These are phyloP conservation scores for Phylloscopus whistleri DNA, from an alignment of 2,113 vertebrate species.

Conservation along the genomic window DNA sequence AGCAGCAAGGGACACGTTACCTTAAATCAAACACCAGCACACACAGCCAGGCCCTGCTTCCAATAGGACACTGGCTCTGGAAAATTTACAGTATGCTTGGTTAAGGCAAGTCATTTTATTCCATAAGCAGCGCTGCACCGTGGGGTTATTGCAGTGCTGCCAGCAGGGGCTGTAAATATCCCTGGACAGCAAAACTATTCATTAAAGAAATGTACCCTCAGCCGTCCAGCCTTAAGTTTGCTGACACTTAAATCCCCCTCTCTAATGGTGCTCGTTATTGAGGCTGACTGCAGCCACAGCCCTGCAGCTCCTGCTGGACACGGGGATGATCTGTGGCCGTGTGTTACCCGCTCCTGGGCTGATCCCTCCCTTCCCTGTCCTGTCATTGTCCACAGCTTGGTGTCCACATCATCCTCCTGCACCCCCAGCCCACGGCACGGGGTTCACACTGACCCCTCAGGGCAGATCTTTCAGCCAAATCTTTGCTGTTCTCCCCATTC, in stretches of 20 bases:
- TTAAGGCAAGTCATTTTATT: conserved; percentile 6
- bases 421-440: background rate
- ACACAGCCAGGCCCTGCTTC: background rate
- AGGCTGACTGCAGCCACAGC: background rate
- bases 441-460: background rate
- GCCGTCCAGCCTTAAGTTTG: background rate
- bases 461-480: background rate
- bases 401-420: background rate
- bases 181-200: conserved; percentile 4
- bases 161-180: conserved; percentile 14
- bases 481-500: background rate
- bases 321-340: background rate
- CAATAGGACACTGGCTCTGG: background rate
- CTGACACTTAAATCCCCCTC: background rate
- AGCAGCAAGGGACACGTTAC: background rate
- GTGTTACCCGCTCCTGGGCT: background rate
- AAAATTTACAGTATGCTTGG: conserved; percentile 45
- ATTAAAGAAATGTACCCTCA: background rate
- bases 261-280: background rate
- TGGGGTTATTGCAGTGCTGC: conserved; percentile 14
- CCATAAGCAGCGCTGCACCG: background rate
- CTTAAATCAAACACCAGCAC: background rate
- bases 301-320: background rate
- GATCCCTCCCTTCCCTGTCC: background rate
- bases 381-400: accelerated